Conservation (phyloP, 2,113 vertebrate genomes). For the Rostratula benghalensis region DNA sequence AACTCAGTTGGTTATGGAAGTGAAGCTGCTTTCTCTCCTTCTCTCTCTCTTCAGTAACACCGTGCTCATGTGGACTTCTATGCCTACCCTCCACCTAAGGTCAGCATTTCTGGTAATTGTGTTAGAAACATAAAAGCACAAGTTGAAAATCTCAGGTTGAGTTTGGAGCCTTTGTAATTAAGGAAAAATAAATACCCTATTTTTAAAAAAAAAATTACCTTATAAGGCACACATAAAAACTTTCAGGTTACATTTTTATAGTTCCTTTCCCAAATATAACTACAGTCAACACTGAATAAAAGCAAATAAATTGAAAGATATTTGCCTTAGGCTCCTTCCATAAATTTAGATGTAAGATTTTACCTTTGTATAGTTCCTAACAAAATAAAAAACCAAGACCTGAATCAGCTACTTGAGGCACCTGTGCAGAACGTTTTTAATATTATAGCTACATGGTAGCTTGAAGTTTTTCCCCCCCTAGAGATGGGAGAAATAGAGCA, state of each 20-base stretch:
- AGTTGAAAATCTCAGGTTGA: not conserved
- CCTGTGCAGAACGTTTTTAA: not conserved
- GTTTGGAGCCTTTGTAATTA: not conserved
- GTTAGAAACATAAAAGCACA: not conserved
- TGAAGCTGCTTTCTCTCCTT: not conserved
- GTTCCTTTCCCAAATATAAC: not conserved
- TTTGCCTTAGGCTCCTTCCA: not conserved
- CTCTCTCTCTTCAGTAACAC: not conserved
- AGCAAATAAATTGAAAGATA: not conserved
- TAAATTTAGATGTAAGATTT: not conserved
- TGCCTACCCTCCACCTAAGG: not conserved
- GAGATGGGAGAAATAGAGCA: constrained; percentile 12
- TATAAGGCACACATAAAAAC: not conserved
- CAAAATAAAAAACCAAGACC: not conserved
- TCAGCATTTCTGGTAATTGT: not conserved
- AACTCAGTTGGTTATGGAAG: not conserved
- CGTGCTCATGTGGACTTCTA: not conserved
- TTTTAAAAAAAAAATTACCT: not conserved
- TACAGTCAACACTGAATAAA: not conserved
- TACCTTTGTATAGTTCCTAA: not conserved
- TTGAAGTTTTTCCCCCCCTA: not conserved
- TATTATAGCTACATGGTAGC: constrained; percentile 25
- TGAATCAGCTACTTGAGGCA: not conserved
- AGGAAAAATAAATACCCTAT: not conserved
- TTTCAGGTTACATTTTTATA: not conserved